Base-by-base conservation (phyloP, 37 sponge, comb jelly and placozoan genomes). In the Corticium candelabrum region DNA sequence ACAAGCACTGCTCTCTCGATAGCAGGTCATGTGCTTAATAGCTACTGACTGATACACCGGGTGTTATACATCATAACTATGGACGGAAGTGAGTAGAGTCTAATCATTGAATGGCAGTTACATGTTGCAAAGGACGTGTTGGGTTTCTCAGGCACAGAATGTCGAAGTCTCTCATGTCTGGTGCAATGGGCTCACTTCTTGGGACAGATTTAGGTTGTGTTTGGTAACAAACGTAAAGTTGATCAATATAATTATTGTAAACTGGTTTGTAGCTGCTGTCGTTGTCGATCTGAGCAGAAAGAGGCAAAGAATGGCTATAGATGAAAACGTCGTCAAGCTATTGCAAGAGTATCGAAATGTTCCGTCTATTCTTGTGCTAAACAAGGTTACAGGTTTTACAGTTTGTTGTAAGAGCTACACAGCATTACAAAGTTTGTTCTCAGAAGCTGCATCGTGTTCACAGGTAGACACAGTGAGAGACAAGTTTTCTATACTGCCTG, bases 11-110 rank as follows among this genome's bases (percentile, higher is more conserved):
- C 62, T 50, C 21, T 50, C 62, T 50, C 21, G 62, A 27, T 50
- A n/a, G n/a, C n/a, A n/a, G n/a, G n/a, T n/a, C n/a, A n/a, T n/a
- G n/a, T n/a, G n/a, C n/a, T n/a, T n/a, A n/a, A n/a, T 50, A 92
- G 93, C 79, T 89, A 0, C 31, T 92, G 43, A 21, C 83, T 56
- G 93, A 92, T 83, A 92, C 90, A 1, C 93, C 93, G 31, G 93
- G 93, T 1, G 34, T 80, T 0, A 32, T 92, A 21, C 41, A 84
- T 3, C 81, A 78, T 57, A 70, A 83, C 30, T 78, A 72, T 71
- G 90, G 89, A 1, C 73, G 87, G 2, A 86, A 81, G n/a, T n/a
- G n/a, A n/a, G n/a, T n/a, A n/a, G n/a, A n/a, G n/a, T n/a, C n/a
- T n/a, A n/a, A n/a, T n/a, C n/a, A n/a, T n/a, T n/a, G n/a, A n/a